Percentiles rank a stretch among this genome's conserved stretches.
phyloP scores from a whole-genome alignment of 1,140 invertebrate species.

The Hyles euphorbiae region DNA sequence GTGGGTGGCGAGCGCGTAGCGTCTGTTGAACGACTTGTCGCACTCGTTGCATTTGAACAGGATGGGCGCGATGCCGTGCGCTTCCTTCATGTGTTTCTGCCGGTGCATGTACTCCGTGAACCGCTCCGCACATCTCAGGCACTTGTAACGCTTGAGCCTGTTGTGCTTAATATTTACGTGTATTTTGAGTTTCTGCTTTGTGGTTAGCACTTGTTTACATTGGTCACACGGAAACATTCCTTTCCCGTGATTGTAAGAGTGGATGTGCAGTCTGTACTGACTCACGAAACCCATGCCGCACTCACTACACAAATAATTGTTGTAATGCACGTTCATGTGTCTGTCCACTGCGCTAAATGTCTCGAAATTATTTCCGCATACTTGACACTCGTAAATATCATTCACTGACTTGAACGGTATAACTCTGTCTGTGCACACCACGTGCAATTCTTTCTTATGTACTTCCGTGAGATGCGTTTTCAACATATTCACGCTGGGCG shows the following conservation, averaged over 20 bases:
- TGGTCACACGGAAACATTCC: slow-evolving; percentile 48
- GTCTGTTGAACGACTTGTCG: slow-evolving; percentile 51
- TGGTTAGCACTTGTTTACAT: slow-evolving; percentile 51
- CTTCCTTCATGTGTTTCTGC: slow-evolving; percentile 55
- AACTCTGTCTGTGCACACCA: slow-evolving; percentile 45
- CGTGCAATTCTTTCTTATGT: slow-evolving; percentile 47
- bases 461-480: slow-evolving; percentile 47
- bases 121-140: slow-evolving; percentile 51
- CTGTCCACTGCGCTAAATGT: slow-evolving; percentile 61
- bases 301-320: slow-evolving; percentile 61
- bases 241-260: slow-evolving; percentile 49
- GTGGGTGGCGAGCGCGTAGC: slow-evolving; percentile 54
- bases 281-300: slow-evolving; percentile 62
- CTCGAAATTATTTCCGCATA: slow-evolving; percentile 55
- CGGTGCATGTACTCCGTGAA: slow-evolving; percentile 58
- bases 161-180: slow-evolving; percentile 56
- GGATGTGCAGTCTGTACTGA: slow-evolving; percentile 56
- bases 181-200: slow-evolving; percentile 52
- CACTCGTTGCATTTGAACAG: slow-evolving; percentile 62
- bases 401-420: slow-evolving; percentile 48
- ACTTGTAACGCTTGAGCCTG: slow-evolving; percentile 55
- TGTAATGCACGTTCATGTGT: slow-evolving; percentile 63
- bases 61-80: slow-evolving; percentile 43
- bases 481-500: slow-evolving; percentile 46
- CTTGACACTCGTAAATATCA: slow-evolving; percentile 45